phyloP scores from a whole-genome alignment of 2,113 vertebrate genomes.

The Holacanthus passer region DNA sequence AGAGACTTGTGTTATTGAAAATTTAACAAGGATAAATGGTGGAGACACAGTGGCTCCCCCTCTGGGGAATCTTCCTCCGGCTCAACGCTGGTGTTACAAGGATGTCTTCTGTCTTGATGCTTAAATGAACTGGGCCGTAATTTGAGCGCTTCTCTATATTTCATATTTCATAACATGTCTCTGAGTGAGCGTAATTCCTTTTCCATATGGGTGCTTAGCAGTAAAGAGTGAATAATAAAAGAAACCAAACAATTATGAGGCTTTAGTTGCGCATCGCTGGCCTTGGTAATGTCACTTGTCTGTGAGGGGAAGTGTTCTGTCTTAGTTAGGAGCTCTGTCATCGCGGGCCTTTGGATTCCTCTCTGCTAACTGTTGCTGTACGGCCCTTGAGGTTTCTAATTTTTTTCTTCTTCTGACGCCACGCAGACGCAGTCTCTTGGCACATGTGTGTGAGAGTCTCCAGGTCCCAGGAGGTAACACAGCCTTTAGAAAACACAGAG shows the following conservation, averaged over 20 bases:
- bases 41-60: constrained; percentile 45
- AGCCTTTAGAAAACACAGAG: constrained; percentile 20
- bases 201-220: constrained; percentile 61
- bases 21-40: constrained; percentile 80
- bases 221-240: constrained; percentile 70
- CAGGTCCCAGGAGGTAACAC: constrained; percentile 14
- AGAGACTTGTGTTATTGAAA: constrained; percentile 67
- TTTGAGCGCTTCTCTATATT: constrained; percentile 60
- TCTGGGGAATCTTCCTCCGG: constrained; percentile 50
- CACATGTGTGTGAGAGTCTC: constrained; percentile 5
- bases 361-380: constrained; percentile 47
- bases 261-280: constrained; percentile 65
- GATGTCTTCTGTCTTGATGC: constrained; percentile 61
- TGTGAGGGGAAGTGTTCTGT: constrained; percentile 67
- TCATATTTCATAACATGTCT: constrained; percentile 68
- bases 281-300: constrained; percentile 71
- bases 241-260: constrained; percentile 79
- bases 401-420: constrained; percentile 13
- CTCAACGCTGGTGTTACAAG: constrained; percentile 43
- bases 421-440: constrained; percentile 19
- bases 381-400: constrained; percentile 18
- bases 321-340: constrained; percentile 75
- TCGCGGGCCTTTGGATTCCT: constrained; percentile 29
- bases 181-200: constrained; percentile 64
- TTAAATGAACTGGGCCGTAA: constrained; percentile 62